Conservation (phyloP, 2,113 vertebrate species). For the Prunella fulvescens region DNA sequence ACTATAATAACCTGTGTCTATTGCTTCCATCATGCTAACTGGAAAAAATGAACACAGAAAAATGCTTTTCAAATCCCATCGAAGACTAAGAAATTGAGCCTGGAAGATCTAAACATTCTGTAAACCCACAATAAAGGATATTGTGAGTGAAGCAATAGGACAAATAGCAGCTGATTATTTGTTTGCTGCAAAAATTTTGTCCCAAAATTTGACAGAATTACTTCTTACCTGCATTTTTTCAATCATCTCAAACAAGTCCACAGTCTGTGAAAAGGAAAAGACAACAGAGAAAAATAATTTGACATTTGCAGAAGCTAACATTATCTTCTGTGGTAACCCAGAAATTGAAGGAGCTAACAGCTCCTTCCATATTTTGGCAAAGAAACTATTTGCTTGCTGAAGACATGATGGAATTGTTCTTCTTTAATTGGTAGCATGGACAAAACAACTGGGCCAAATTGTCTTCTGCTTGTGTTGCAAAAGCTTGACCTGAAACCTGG, state of each 20-base stretch:
- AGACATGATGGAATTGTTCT: neutral
- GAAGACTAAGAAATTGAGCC: neutral
- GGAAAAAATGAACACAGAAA: neutral
- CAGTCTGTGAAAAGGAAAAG: constrained; percentile 70
- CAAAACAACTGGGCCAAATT: neutral
- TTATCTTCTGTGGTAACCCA: neutral
- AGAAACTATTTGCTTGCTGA: neutral
- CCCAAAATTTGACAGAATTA: neutral
- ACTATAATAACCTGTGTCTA: neutral
- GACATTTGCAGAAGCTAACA: neutral
- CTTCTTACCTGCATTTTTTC: constrained; percentile 77
- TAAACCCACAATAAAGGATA: neutral
- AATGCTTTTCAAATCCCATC: neutral
- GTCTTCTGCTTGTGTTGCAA: neutral
- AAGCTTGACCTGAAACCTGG: neutral
- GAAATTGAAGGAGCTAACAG: neutral
- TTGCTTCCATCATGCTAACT: neutral
- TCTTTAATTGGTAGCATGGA: neutral
- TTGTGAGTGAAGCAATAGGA: neutral
- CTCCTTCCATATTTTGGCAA: neutral
- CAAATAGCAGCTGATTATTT: neutral
- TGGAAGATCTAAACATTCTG: neutral
- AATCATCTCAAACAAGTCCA: constrained; percentile 91
- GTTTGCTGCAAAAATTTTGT: neutral
- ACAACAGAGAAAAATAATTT: neutral